These are phyloP conservation scores for Dryococelus australis DNA, from an alignment of 2,888 invertebrate genomes.

Conservation along the genomic window DNA sequence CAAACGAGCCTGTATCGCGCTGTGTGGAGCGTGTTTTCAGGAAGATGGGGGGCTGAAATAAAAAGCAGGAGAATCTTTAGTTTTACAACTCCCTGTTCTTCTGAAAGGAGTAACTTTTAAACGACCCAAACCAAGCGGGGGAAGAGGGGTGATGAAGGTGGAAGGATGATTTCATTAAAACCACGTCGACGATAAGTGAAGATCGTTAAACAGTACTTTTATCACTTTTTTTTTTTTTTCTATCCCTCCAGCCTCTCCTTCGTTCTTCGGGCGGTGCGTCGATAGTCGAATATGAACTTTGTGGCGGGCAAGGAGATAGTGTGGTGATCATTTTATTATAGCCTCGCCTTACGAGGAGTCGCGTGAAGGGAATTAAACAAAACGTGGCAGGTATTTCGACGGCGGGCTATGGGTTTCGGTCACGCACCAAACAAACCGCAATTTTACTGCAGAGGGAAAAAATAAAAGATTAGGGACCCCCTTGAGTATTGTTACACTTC, in stretches of 20 bases:
- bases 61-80: neutral
- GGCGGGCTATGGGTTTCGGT: neutral
- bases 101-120: constrained; percentile 1
- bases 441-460: neutral
- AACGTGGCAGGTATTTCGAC: neutral
- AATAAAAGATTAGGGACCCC: no score
- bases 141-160: neutral
- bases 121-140: neutral
- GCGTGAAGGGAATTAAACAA: neutral
- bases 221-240: neutral
- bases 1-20: neutral
- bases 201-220: constrained; percentile 6
- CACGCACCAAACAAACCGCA: neutral
- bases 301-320: neutral
- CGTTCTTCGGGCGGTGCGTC: neutral
- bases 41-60: neutral
- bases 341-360: neutral
- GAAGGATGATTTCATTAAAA: constrained; percentile 1
- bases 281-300: neutral
- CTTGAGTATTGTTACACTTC: no score
- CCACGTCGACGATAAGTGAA: neutral
- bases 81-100: neutral
- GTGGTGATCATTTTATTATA: neutral
- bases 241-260: no score
- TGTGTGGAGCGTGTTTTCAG: neutral